Evolutionary conservation across 2,113 vertebrate species (phyloP).

Genomic region (Elgaria multicarinata): DNA sequence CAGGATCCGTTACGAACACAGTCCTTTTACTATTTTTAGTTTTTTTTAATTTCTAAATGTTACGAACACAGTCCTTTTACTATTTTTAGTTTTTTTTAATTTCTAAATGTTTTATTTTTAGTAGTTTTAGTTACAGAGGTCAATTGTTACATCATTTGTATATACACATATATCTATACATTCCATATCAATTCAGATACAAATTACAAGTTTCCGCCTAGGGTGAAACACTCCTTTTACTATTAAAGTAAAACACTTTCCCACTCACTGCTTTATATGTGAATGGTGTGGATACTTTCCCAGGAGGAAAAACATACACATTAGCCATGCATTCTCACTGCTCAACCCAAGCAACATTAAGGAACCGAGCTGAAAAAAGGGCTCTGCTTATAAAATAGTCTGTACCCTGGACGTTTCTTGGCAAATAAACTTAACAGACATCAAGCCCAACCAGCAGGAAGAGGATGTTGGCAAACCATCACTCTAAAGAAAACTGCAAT

Average conservation of each 20-base stretch:
- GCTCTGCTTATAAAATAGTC: not conserved
- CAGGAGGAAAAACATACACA: not conserved
- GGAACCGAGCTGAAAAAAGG: not conserved
- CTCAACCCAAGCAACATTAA: not conserved
- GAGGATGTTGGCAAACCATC: slow-evolving; percentile 3
- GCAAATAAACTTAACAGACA: not conserved
- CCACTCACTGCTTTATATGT: not conserved
- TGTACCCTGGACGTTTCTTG: slow-evolving; percentile 2
- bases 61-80: too few relatives aligned
- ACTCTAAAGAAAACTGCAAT: not conserved
- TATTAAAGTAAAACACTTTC: not conserved
- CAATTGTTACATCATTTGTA: too few relatives aligned
- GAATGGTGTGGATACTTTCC: not conserved
- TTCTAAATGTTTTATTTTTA: too few relatives aligned
- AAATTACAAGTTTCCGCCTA: too few relatives aligned
- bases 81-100: too few relatives aligned
- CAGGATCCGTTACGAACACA: not conserved
- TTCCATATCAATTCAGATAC: too few relatives aligned
- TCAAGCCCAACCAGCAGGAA: slow-evolving; percentile 9
- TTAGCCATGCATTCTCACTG: not conserved
- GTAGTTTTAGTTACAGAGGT: too few relatives aligned
- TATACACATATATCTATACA: too few relatives aligned
- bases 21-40: not conserved
- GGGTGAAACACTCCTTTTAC: not conserved
- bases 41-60: too few relatives aligned